Evolutionary conservation across 2,888 invertebrate species (phyloP), one percentile per base, ranked within the genome.

Genomic region (Slavum lentiscoides): DNA sequence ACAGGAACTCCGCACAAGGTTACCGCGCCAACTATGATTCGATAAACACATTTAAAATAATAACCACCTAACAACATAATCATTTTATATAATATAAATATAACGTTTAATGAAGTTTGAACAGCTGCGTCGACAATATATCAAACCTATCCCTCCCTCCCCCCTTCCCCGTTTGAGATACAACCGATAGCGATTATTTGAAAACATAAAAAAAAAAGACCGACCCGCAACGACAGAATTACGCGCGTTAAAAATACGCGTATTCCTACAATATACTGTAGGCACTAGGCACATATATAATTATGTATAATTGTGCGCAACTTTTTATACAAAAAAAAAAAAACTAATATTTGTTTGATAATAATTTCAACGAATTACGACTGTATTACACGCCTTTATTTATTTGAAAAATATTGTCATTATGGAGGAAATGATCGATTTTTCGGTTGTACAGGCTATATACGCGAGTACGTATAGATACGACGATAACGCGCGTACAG

Each of bases 371-470:
- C 53, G 9, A 43, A 19, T 53, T 19, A 68, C 8, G 15, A 37
- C 7, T 43, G 9, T 13, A 23, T 55, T 4, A 30, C 30, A 30
- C 30, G 17, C 21, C 72, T 59, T 59, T 59, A 59, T 43, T 61
- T 73, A 17, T 73, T 72, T 23, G 5, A 49, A n/a, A 19, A 43
- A 68, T 68, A 68, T 43, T 59, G n/a, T 58, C 58, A 39, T 58
- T 30, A 30, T 4, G 30, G 30, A 30, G 30, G n/a, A 55, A 17
- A 59, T 23, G 4, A 39, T 58, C 4, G 13, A 9, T 37, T n/a
- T 30, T 39, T 59, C 49, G 1, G 49, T 61, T 61, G 9, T 53
- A 17, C 30, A 30, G 4, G 30, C 30, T 30, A 30, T 30, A 30
- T 30, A 13, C 6, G 53, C 53, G 9, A n/a, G 15, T 43, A 43